Percentiles rank a stretch among this genome's conserved stretches.
Evolutionary conservation across 2,113 vertebrate genomes (phyloP).

Genomic region (Candoia aspera): DNA sequence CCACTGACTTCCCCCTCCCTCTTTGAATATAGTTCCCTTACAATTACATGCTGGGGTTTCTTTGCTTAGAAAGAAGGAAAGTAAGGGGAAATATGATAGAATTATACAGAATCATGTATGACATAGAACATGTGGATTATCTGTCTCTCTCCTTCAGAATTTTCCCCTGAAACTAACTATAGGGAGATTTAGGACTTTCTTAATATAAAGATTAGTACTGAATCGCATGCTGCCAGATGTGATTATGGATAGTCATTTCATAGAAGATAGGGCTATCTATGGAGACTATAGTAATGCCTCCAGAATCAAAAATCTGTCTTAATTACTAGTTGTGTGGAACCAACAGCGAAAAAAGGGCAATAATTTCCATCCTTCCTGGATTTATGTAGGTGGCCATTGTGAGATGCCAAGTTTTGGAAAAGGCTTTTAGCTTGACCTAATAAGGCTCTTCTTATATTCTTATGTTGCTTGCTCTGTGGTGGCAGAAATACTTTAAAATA

Average conservation of each 20-base stretch:
- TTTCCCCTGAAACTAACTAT: not conserved
- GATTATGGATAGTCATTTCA: not conserved
- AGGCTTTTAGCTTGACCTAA: not conserved
- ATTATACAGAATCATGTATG: not conserved
- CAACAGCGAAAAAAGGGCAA: not conserved
- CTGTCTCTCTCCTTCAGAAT: not conserved
- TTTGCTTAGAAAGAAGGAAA: not conserved
- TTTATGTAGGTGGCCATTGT: not conserved
- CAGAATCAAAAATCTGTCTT: not conserved
- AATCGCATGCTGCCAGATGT: not conserved
- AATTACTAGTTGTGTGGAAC: not conserved
- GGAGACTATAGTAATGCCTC: not conserved
- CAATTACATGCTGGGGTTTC: not conserved
- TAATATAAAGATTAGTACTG: not conserved
- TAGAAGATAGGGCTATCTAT: not conserved
- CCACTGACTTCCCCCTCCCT: not conserved
- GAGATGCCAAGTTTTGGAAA: not conserved
- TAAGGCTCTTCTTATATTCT: not conserved
- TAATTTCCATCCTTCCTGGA: not conserved
- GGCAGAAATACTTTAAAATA: not conserved
- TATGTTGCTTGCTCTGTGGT: not conserved
- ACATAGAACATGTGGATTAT: not conserved
- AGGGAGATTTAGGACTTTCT: not conserved
- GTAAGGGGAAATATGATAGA: not conserved
- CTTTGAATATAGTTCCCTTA: not conserved